Percentiles rank a stretch among this genome's conserved stretches.
phyloP scores from a whole-genome alignment of 2,113 vertebrate genomes.

The Anas platyrhynchos region DNA sequence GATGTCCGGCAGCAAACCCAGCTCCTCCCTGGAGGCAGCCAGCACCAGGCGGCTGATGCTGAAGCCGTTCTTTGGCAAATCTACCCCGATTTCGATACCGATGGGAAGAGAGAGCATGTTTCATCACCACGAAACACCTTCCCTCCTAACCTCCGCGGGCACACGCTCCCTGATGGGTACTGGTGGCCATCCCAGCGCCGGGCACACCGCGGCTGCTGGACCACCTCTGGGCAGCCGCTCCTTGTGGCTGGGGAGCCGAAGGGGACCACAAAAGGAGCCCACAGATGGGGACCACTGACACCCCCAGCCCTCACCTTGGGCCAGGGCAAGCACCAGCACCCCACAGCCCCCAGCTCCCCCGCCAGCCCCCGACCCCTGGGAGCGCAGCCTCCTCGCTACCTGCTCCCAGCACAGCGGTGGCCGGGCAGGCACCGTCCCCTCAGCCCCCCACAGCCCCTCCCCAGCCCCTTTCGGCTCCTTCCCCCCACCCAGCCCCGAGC shows the following conservation, averaged over 20 bases:
- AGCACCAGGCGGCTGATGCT: not conserved
- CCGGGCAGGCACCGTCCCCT: too few relatives aligned
- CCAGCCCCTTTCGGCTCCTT: too few relatives aligned
- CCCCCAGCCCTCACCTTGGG: not conserved
- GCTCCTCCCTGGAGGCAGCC: not conserved
- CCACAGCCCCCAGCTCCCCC: not conserved
- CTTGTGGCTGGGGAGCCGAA: too few relatives aligned
- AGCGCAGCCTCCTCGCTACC: too few relatives aligned
- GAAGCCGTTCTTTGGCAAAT: not conserved
- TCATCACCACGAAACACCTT: not conserved
- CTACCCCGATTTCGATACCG: not conserved
- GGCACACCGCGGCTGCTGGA: not conserved
- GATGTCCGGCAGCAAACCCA: rapidly evolving
- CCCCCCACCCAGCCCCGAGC: too few relatives aligned
- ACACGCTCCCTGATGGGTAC: not conserved
- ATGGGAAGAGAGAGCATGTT: rapidly evolving
- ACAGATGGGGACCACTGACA: not conserved
- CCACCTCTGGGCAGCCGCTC: not conserved
- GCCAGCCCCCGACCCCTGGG: not conserved
- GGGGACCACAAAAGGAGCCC: too few relatives aligned
- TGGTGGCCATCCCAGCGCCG: not conserved
- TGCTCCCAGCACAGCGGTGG: not conserved
- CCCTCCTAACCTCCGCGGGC: not conserved
- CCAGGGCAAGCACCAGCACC: rapidly evolving
- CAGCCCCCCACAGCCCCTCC: too few relatives aligned